A percentile compares a stretch with the other conserved stretches of the same genome.
phyloP scores from a whole-genome alignment of 1,140 invertebrate species.

The Scaptomyza montana region DNA sequence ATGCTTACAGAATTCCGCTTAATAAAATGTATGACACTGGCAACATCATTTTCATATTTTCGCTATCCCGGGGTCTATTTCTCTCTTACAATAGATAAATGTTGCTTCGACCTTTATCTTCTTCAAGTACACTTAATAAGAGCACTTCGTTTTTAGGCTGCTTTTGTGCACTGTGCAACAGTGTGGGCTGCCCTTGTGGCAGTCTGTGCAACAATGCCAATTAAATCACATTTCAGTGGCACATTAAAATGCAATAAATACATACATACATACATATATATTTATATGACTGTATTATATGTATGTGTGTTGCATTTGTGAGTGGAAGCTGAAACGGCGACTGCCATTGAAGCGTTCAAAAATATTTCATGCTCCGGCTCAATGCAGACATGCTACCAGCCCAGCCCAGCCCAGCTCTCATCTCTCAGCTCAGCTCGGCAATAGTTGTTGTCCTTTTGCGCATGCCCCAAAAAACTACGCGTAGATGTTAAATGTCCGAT shows the following conservation, averaged over 20 bases:
- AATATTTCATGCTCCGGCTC: slow-evolving; percentile 65
- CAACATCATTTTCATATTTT: no score
- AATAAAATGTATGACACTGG: no score
- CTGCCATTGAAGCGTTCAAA: slow-evolving; percentile 68
- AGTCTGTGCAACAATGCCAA: slow-evolving; percentile 67
- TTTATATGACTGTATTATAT: background rate
- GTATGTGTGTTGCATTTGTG: background rate
- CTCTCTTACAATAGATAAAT: no score
- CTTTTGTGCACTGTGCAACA: slow-evolving; percentile 49
- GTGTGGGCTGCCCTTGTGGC: slow-evolving; percentile 17
- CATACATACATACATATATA: slow-evolving; percentile 20
- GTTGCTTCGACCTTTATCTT: background rate
- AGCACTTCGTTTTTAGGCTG: background rate
- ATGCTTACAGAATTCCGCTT: no score
- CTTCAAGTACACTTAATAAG: background rate
- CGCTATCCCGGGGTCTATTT: no score
- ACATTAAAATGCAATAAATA: slow-evolving; percentile 80
- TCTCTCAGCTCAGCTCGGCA: background rate
- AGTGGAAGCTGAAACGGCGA: slow-evolving; percentile 2
- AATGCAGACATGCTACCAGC: background rate
- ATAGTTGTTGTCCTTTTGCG: slow-evolving; percentile 49
- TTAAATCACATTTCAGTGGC: slow-evolving; percentile 76
- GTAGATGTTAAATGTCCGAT: slow-evolving; percentile 53
- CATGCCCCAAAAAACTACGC: slow-evolving; percentile 62
- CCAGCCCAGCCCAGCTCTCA: background rate